Percentiles rank a stretch among this genome's conserved stretches.
These are phyloP conservation scores for Petrolisthes manimaculis DNA, from an alignment of 2,888 invertebrate genomes.

Conservation along the genomic window DNA sequence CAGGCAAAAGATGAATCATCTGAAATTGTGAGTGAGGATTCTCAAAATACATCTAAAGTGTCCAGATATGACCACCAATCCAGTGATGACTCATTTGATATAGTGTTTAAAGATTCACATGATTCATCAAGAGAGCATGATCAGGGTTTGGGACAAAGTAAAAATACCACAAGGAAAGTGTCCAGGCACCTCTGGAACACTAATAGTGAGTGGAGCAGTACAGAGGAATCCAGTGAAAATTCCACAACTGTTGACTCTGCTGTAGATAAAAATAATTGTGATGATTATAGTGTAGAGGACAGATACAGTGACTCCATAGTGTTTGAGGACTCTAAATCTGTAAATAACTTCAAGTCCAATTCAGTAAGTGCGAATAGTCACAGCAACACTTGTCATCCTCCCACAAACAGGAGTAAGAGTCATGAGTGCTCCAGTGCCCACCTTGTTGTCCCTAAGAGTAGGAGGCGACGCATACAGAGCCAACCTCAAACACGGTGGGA, in stretches of 20 bases:
- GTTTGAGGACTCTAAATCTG: constrained; percentile 23
- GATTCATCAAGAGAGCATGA: neutral
- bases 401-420: neutral
- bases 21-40: constrained; percentile 40
- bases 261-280: neutral
- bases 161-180: neutral
- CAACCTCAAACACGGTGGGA: constrained; percentile 17
- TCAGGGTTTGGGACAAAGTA: neutral
- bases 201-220: neutral
- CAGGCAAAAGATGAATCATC: constrained; percentile 24
- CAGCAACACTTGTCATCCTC: constrained; percentile 28
- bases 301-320: constrained; percentile 32
- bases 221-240: neutral
- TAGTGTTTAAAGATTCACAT: neutral
- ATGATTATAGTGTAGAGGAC: neutral
- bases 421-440: neutral
- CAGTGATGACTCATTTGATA: neutral
- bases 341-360: neutral
- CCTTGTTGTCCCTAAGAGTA: neutral
- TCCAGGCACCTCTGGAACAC: neutral
- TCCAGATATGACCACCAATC: neutral
- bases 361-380: neutral
- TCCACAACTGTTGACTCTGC: neutral
- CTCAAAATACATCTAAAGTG: constrained; percentile 10
- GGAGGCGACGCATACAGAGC: constrained; percentile 28